Conservation (phyloP, 2,113 vertebrate genomes). For the Vidua macroura region DNA sequence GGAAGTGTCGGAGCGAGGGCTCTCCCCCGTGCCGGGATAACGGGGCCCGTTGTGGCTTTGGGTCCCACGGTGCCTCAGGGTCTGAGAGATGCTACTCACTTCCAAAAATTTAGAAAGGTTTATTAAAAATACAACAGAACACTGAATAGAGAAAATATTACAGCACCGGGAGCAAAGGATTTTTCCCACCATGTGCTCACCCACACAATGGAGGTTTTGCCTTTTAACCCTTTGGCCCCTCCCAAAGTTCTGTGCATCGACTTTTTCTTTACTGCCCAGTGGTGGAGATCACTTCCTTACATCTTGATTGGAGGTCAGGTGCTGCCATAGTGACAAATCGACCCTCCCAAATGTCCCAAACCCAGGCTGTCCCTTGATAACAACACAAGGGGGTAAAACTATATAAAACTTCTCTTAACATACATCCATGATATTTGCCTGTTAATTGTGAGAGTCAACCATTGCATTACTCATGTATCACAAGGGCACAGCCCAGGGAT, state of each 20-base stretch:
- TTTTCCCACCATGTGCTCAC: background rate
- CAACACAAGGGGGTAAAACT: background rate
- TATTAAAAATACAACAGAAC: background rate
- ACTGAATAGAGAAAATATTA: background rate
- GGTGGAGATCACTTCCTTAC: background rate
- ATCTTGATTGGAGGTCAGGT: background rate
- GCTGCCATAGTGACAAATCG: background rate
- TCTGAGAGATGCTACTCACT: background rate
- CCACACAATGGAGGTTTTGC: background rate
- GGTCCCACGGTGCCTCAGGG: background rate
- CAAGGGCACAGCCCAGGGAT: background rate
- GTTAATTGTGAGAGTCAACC: background rate
- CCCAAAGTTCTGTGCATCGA: background rate
- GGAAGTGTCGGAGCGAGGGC: background rate
- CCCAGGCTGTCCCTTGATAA: background rate
- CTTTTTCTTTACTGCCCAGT: background rate
- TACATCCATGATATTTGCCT: background rate
- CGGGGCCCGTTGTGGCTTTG: fast-evolving
- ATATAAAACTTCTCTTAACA: background rate
- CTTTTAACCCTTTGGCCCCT: background rate
- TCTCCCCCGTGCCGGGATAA: background rate
- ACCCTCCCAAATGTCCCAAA: background rate
- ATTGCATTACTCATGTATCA: background rate
- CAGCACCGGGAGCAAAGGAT: background rate
- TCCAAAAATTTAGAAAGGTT: background rate